Evolutionary conservation across 35 echinoderm and acorn worm species (phyloP).

Genomic region (Lytechinus variegatus): DNA sequence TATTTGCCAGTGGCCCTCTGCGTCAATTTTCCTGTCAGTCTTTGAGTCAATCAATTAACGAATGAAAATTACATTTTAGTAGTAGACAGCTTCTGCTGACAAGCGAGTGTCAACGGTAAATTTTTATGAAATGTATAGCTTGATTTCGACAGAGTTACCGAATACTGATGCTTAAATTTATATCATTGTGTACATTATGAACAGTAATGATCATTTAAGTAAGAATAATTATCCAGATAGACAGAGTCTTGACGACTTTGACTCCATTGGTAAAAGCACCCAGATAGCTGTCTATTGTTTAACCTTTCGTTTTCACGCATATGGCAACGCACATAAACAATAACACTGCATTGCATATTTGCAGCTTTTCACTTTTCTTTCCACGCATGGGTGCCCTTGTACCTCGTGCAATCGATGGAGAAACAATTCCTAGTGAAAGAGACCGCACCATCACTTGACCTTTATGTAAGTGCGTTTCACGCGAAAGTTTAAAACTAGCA

Average conservation of each 20-base stretch:
- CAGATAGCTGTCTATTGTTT: not conserved
- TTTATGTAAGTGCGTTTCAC: too few relatives aligned
- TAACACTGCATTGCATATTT: not conserved
- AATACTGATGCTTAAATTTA: too few relatives aligned
- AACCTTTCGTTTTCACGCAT: not conserved
- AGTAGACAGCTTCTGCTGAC: not conserved
- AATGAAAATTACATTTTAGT: not conserved
- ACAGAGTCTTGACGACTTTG: not conserved
- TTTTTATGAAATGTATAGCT: too few relatives aligned
- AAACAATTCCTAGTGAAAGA: too few relatives aligned
- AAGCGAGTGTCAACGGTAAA: too few relatives aligned
- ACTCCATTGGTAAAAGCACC: too few relatives aligned
- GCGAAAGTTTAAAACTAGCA: too few relatives aligned
- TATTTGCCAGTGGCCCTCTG: not conserved
- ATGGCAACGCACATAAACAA: constrained; percentile 18
- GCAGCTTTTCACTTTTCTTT: not conserved
- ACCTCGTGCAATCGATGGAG: too few relatives aligned
- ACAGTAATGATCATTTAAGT: too few relatives aligned
- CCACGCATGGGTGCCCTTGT: not conserved
- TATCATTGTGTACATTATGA: too few relatives aligned
- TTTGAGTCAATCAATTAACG: not conserved
- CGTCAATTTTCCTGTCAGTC: not conserved
- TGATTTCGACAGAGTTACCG: too few relatives aligned
- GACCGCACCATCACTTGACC: too few relatives aligned
- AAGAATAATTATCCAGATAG: not conserved